Conservation (phyloP, 2,888 invertebrate species). For the Drymonia ruficornis region DNA sequence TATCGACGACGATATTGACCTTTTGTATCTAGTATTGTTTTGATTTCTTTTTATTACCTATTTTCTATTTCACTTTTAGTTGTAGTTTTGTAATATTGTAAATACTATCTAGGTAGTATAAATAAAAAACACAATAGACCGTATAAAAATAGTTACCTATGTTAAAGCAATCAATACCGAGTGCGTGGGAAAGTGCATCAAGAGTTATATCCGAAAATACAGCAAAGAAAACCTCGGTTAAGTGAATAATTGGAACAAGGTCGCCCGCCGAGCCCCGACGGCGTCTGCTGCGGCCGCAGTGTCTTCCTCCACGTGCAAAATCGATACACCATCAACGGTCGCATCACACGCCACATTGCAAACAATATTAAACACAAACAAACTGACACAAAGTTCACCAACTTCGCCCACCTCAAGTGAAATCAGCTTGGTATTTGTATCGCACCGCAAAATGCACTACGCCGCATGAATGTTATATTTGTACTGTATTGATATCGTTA, state of each 20-base stretch:
- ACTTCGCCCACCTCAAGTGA: conserved; percentile 60
- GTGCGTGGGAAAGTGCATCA: conserved; percentile 5
- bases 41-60: too few species aligned
- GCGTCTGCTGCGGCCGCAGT: conserved; percentile 60
- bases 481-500: conserved; percentile 46
- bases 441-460: conserved; percentile 31
- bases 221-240: conserved; percentile 25
- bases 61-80: too few species aligned
- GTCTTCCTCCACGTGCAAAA: conserved; percentile 71
- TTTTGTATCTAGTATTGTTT: too few species aligned
- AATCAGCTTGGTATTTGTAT: conserved; percentile 68
- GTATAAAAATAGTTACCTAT: too few species aligned
- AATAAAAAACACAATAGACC: too few species aligned
- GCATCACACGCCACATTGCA: conserved; percentile 48
- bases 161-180: neutral
- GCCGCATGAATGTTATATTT: conserved; percentile 22
- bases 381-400: conserved; percentile 22
- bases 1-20: too few species aligned
- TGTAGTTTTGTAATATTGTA: too few species aligned
- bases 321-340: conserved; percentile 67
- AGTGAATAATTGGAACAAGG: conserved; percentile 74
- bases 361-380: conserved; percentile 35
- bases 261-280: conserved; percentile 52
- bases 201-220: conserved; percentile 9
- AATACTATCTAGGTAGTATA: too few species aligned